Evolutionary conservation across 2,888 invertebrate genomes (phyloP), one percentile per base, ranked within the genome.

Genomic region (Epistrophe grossulariae): DNA sequence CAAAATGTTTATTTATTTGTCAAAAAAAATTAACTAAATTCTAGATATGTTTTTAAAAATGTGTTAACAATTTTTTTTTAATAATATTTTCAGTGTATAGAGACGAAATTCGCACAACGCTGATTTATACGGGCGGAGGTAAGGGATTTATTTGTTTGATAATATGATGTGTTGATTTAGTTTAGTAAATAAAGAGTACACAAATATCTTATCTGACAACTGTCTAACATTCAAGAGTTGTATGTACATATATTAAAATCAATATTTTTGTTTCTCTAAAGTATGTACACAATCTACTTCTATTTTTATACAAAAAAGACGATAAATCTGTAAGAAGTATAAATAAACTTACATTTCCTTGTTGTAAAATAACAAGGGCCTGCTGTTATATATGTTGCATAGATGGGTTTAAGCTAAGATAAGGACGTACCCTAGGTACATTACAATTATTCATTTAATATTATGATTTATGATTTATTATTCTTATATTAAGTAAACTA

Each of bases 141-240:
- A 45, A 45, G 45, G n/a, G 45, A 45, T 45, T 45, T 45, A 45
- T 45, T 45, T 45, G n/a, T 45, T 45, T 45, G n/a, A n/a, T 45
- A n/a, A 45, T 45, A 45, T 45, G 45, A n/a, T 45, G 45, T 45
- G 45, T 45, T 45, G 45, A 45, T 45, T 45, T 45, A n/a, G 45
- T 45, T n/a, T n/a, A 43, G 6, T 43, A 43, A 43, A 43, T 43
- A 43, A 7, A 15, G 43, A 43, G 15, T 43, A 45, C 2, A 38
- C 35, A 15, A 43, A 43, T 43, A 45, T n/a, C n/a, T n/a, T 13
- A 43, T 15, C 15, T 2, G 3, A 24, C 24, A 15, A 43, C 43
- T 43, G 11, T 7, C 15, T 43, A 11, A 11, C n/a, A 45, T n/a
- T 45, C n/a, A 45, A 45, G 45, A 45, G n/a, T 15, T 45, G n/a